These are phyloP conservation scores for Parotia lawesii DNA, from an alignment of 2,113 vertebrate genomes.

Conservation along the genomic window DNA sequence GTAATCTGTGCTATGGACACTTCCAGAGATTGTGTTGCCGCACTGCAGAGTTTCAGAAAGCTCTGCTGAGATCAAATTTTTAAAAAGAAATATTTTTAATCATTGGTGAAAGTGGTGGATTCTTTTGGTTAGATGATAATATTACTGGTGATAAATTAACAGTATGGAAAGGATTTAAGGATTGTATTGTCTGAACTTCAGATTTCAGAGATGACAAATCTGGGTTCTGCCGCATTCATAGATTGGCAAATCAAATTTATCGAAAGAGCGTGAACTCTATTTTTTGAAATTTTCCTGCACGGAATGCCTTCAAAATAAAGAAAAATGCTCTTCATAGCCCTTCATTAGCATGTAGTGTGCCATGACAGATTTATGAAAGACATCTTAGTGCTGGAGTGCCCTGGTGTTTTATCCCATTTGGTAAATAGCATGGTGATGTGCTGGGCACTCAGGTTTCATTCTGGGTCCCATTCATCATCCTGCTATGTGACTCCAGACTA, in stretches of 20 bases:
- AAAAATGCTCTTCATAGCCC: slow-evolving; percentile 35
- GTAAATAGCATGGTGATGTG: slow-evolving; percentile 23
- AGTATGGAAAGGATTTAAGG: not conserved
- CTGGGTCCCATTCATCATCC: slow-evolving; percentile 2
- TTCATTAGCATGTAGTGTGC: slow-evolving; percentile 32
- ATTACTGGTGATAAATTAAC: not conserved
- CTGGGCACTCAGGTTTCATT: slow-evolving; percentile 31
- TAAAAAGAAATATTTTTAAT: not conserved
- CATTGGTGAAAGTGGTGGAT: not conserved
- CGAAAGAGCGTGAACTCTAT: not conserved
- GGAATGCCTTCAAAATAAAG: slow-evolving; percentile 29
- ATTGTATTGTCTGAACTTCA: not conserved
- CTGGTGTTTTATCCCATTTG: slow-evolving; percentile 24
- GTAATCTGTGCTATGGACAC: not conserved
- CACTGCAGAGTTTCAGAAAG: slow-evolving; percentile 4
- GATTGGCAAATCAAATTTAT: not conserved
- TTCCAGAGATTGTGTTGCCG: not conserved
- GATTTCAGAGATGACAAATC: not conserved
- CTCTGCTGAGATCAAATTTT: not conserved
- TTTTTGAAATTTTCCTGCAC: not conserved
- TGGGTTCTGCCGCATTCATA: not conserved
- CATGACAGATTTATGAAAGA: slow-evolving; percentile 29
- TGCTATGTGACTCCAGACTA: not conserved
- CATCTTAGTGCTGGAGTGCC: not conserved
- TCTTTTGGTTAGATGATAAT: not conserved